phyloP scores from a whole-genome alignment of 1,140 invertebrate species.

The Campodea augens region DNA sequence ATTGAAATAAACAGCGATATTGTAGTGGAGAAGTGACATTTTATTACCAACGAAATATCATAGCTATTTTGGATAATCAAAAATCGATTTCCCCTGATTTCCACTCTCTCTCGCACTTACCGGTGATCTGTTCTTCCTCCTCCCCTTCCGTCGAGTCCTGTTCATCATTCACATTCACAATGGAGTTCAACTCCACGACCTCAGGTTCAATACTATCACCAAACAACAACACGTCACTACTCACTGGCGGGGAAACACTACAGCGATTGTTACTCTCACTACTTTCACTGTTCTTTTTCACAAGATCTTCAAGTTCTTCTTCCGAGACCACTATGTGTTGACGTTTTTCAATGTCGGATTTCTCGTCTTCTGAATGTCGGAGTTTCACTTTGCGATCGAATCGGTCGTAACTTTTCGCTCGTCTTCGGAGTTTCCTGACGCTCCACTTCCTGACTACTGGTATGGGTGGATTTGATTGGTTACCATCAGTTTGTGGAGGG shows the following conservation, averaged over 20 bases:
- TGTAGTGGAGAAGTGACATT: no score
- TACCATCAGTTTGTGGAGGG: constrained; percentile 12
- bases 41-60: no score
- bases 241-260: constrained; percentile 13
- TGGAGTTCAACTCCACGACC: constrained; percentile 13
- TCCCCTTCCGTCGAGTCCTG: constrained; percentile 61
- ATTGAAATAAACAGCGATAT: no score
- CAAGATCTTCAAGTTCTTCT: neutral
- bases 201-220: constrained; percentile 15
- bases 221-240: constrained; percentile 21
- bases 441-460: constrained; percentile 38
- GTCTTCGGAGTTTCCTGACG: constrained; percentile 37
- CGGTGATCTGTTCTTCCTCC: constrained; percentile 42
- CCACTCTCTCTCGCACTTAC: constrained; percentile 18
- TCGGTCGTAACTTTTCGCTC: constrained; percentile 27
- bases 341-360: neutral
- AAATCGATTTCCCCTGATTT: neutral
- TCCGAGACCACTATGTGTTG: neutral
- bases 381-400: constrained; percentile 1
- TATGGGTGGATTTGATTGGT: constrained; percentile 17
- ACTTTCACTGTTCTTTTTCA: neutral
- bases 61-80: neutral
- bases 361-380: neutral
- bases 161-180: constrained; percentile 36
- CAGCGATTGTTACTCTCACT: neutral